Base-by-base conservation (phyloP, 2,888 invertebrate genomes). In the Lasioglossum vierecki region DNA sequence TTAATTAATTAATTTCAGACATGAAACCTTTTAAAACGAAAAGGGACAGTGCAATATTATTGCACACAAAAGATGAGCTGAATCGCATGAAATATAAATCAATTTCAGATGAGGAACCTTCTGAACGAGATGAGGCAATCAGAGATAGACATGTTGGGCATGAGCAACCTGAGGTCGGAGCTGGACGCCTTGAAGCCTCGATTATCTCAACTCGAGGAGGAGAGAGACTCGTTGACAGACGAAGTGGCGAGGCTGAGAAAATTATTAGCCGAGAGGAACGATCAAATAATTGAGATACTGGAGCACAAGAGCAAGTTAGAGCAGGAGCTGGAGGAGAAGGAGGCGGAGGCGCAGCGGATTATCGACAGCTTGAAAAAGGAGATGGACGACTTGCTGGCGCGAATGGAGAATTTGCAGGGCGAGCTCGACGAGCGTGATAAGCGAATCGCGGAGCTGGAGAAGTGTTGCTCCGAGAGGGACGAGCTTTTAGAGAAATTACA, bases 101-200 rank as follows among this genome's bases (percentile, higher is more conserved):
- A 5, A 49, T 83, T 79, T 30, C 76, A 93, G 93, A 87, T 93
- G n/a, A 83, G 87, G 0, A 84, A 90, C 6, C 84, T 94, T 0
- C 39, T 91, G 49, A 74, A 85, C 11, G 85, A 87, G 8, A 74
- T 92, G n/a, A 87, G 90, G 66, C 86, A 89, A 63, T 88, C 91
- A 11, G 85, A 91, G 13, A 76, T 90, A 22, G 85, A 90, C 6
- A 30, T 85, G 60, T 77, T 91, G 26, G 91, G 89, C 4, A 44
- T 88, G 78, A 74, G 76, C 18, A 68, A 88, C 2, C 73, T 93
- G 63, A 86, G 84, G 39, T 87, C 75, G 35, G 89, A 92, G 78
- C 86, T 92, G 6, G 92, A 93, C 11, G 68, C 57, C 9, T 76
- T 93, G 79, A 90, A 89, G 74, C 88, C 90, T 6, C 84, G 92